Percentiles rank a stretch among this genome's conserved stretches.
Evolutionary conservation across 2,888 invertebrate genomes (phyloP).

Genomic region (Idaea dimidiata): DNA sequence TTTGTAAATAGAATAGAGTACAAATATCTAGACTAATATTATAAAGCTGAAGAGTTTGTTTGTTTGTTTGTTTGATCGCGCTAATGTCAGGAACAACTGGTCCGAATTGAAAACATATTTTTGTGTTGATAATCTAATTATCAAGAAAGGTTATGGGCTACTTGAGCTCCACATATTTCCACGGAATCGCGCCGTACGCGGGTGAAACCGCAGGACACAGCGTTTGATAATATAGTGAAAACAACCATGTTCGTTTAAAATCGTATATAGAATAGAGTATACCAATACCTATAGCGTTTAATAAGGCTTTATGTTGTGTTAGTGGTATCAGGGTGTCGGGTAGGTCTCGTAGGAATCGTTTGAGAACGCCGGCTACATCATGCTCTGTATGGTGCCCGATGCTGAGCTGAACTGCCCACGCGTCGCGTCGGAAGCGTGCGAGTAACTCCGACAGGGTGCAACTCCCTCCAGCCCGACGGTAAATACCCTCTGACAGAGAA

Average conservation of each 20-base stretch:
- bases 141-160: too few relatives aligned
- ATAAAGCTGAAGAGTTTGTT: too few relatives aligned
- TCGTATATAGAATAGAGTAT: constrained; percentile 7
- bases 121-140: too few relatives aligned
- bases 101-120: too few relatives aligned
- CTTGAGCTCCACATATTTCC: too few relatives aligned
- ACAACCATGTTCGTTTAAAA: too few relatives aligned
- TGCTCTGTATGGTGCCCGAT: constrained; percentile 89
- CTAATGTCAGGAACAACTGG: too few relatives aligned
- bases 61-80: too few relatives aligned
- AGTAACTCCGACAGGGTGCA: constrained; percentile 87
- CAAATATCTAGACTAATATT: too few relatives aligned
- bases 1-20: constrained; percentile 5
- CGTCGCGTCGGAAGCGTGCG: constrained; percentile 88
- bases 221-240: too few relatives aligned
- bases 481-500: constrained; percentile 93
- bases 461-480: constrained; percentile 90
- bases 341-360: constrained; percentile 93
- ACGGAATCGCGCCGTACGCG: too few relatives aligned
- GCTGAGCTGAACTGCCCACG: constrained; percentile 91
- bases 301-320: constrained; percentile 84
- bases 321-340: constrained; percentile 90
- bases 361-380: constrained; percentile 93
- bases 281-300: constrained; percentile 83
- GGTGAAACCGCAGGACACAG: too few relatives aligned